These are phyloP conservation scores for Nylanderia fulva DNA, from an alignment of 1,140 invertebrate species.

Conservation along the genomic window DNA sequence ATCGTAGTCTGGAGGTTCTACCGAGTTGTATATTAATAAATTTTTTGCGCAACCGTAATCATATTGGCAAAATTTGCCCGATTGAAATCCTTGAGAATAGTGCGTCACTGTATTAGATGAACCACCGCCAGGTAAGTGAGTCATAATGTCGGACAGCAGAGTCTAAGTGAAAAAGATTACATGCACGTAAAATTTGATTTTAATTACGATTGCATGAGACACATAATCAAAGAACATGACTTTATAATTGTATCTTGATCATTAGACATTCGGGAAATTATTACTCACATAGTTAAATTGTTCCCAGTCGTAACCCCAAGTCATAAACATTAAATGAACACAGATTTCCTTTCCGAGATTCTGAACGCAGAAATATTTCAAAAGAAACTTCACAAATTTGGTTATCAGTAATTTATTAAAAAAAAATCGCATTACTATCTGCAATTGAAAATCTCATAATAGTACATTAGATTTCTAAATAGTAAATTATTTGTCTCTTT, in stretches of 20 bases:
- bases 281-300: slow-evolving; percentile 62
- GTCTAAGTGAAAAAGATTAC: slow-evolving; percentile 80
- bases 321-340: slow-evolving; percentile 84
- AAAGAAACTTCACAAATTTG: too few relatives aligned
- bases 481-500: too few relatives aligned
- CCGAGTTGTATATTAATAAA: slow-evolving; percentile 86
- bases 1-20: slow-evolving; percentile 89
- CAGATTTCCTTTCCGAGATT: slow-evolving; percentile 88
- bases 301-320: slow-evolving; percentile 66
- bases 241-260: not conserved
- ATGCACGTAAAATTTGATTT: not conserved
- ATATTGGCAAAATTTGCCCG: slow-evolving; percentile 88
- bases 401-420: too few relatives aligned
- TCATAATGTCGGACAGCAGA: slow-evolving; percentile 90
- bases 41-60: slow-evolving; percentile 89
- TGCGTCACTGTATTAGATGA: slow-evolving; percentile 92
- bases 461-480: too few relatives aligned
- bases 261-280: not conserved
- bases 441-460: too few relatives aligned
- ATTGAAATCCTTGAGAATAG: slow-evolving; percentile 88
- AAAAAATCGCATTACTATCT: too few relatives aligned
- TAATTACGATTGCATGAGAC: not conserved
- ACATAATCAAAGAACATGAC: slow-evolving; percentile 82
- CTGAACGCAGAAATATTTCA: too few relatives aligned
- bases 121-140: slow-evolving; percentile 92